phyloP scores from a whole-genome alignment of 2,113 vertebrate genomes.

The Lynx canadensis region DNA sequence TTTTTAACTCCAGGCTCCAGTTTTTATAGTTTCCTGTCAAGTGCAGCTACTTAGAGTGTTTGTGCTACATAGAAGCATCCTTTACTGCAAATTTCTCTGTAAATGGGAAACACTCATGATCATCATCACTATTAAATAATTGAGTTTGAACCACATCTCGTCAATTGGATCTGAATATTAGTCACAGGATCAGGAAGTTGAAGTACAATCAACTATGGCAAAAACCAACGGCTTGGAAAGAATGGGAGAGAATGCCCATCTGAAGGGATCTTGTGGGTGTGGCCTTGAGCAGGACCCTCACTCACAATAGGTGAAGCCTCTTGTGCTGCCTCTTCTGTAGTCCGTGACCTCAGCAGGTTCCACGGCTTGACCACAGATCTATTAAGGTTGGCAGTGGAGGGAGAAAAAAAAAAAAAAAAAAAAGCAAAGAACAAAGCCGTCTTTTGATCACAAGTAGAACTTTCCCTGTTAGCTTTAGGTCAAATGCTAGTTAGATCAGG shows the following conservation, averaged over 20 bases:
- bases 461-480: not conserved
- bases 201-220: not conserved
- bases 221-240: not conserved
- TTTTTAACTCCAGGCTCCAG: not conserved
- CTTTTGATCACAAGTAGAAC: not conserved
- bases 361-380: not conserved
- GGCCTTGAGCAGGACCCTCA: not conserved
- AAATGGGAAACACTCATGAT: conserved; percentile 13
- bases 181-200: not conserved
- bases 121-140: not conserved
- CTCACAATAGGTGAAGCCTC: not conserved
- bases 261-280: not conserved
- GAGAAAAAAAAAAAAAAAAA: not conserved
- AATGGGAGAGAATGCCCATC: not conserved
- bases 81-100: conserved; percentile 1
- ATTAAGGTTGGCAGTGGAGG: not conserved
- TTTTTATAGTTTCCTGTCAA: not conserved
- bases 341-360: not conserved
- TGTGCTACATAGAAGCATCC: not conserved
- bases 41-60: not conserved
- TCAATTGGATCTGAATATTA: not conserved
- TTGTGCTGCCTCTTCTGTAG: not conserved
- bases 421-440: not conserved
- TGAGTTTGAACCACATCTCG: not conserved
- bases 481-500: not conserved